A percentile compares a stretch with the other conserved stretches of the same genome.
Conservation (phyloP, 2,797 vertebrate species). For the Galago senegalensis region DNA sequence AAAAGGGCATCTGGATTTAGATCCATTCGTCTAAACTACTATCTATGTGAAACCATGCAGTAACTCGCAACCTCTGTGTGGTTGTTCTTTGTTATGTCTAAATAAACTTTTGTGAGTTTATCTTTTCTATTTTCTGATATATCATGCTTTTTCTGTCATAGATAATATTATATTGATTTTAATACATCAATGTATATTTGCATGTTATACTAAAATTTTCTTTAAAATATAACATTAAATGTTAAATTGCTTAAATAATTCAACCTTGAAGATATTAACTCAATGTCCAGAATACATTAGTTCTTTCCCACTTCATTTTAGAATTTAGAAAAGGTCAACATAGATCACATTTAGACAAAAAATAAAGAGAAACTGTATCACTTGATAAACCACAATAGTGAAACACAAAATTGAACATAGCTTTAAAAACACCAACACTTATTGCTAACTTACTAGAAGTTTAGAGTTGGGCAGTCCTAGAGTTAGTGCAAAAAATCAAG, state of each 20-base stretch:
- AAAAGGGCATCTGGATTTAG: constrained; percentile 32
- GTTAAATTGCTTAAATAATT: constrained; percentile 4
- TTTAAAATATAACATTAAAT: constrained; percentile 51
- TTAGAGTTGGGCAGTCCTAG: neutral
- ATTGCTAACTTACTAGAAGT: neutral
- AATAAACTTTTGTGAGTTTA: neutral
- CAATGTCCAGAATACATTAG: neutral
- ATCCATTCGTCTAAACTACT: neutral
- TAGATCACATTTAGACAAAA: neutral
- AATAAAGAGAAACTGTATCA: constrained; percentile 25
- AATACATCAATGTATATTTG: neutral
- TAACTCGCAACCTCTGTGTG: neutral
- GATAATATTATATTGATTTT: constrained; percentile 9
- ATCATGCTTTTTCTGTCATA: neutral
- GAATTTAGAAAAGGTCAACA: constrained; percentile 6
- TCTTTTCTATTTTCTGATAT: constrained; percentile 16
- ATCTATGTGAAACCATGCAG: neutral
- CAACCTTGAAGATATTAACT: neutral
- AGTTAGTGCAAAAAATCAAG: neutral
- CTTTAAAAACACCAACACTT: constrained; percentile 27
- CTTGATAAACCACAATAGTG: neutral
- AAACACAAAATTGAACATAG: neutral
- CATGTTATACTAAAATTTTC: neutral
- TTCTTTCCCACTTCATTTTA: constrained; percentile 3
- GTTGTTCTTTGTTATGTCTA: neutral